Evolutionary conservation across 2,888 invertebrate genomes (phyloP).

Genomic region (Conchocele bisecta): DNA sequence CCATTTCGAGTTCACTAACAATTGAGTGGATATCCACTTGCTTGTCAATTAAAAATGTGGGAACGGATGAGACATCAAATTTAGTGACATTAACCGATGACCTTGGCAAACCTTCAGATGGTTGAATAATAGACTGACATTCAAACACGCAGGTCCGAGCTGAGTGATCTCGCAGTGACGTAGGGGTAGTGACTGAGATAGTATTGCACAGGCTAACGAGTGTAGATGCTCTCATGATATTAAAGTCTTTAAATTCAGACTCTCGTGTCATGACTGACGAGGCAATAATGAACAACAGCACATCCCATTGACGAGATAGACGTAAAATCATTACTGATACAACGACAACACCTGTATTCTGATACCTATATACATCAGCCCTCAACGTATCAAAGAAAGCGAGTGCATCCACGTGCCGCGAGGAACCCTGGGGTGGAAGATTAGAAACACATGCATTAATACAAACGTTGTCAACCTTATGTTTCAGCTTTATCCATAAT

Average conservation of each 20-base stretch:
- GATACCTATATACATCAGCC: neutral
- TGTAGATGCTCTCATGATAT: neutral
- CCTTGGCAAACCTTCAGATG: too few species aligned
- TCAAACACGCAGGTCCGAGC: neutral
- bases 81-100: too few species aligned
- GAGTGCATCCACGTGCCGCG: neutral
- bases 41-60: too few species aligned
- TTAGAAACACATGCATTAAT: neutral
- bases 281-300: slow-evolving; percentile 18
- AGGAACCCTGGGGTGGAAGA: neutral
- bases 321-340: slow-evolving; percentile 18
- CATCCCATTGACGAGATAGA: slow-evolving; percentile 24
- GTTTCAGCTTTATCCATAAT: neutral
- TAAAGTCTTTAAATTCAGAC: slow-evolving; percentile 6
- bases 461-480: neutral
- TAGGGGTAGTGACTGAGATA: neutral
- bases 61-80: too few species aligned
- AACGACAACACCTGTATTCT: neutral
- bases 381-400: neutral
- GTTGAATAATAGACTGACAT: too few species aligned
- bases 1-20: too few species aligned
- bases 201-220: neutral
- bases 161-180: slow-evolving; percentile 15
- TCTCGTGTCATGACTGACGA: slow-evolving; percentile 10
- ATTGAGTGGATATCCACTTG: too few species aligned